Percentiles rank a stretch among this genome's conserved stretches.
Conservation (phyloP, 64 coral and sea anemone species). For the Dendronephthya gigantea region DNA sequence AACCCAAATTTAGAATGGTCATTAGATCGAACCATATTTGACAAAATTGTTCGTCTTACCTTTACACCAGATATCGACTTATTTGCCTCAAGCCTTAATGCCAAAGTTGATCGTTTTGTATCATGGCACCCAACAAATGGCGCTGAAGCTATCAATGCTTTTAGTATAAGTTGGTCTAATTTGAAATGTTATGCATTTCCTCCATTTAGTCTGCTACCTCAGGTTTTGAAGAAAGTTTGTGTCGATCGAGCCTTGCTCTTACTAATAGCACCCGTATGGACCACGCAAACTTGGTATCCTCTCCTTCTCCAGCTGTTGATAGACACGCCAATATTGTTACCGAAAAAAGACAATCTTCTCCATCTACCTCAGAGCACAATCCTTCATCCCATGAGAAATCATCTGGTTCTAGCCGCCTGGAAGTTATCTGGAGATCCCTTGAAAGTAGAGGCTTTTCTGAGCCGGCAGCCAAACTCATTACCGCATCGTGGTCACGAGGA, state of each 20-base stretch:
- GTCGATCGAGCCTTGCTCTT: no score
- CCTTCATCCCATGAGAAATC: no score
- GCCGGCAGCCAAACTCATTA: no score
- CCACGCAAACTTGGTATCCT: slow-evolving; percentile 45
- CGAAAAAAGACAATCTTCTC: not conserved
- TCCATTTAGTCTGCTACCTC: slow-evolving; percentile 49
- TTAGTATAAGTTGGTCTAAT: slow-evolving; percentile 50
- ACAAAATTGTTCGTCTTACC: not conserved
- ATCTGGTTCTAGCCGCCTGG: no score
- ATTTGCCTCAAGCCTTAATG: slow-evolving; percentile 57
- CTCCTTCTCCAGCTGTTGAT: slow-evolving; percentile 39
- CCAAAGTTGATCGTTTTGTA: slow-evolving; percentile 27
- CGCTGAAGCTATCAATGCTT: no score
- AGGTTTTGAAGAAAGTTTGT: no score
- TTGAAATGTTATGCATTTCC: slow-evolving; percentile 46
- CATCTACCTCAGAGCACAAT: no score
- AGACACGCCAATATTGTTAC: slow-evolving; percentile 37
- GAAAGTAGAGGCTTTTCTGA: no score
- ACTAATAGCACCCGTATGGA: slow-evolving; percentile 51
- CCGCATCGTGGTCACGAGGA: slow-evolving; percentile 52
- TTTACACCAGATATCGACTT: slow-evolving; percentile 39
- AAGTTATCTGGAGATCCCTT: no score
- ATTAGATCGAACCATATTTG: slow-evolving; percentile 15
- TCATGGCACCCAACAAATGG: slow-evolving; percentile 55
- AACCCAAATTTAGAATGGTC: slow-evolving; percentile 35